A percentile compares a stretch with the other conserved stretches of the same genome.
Evolutionary conservation across 2,797 vertebrate species (phyloP).

Genomic region (Anguilla obscura): DNA sequence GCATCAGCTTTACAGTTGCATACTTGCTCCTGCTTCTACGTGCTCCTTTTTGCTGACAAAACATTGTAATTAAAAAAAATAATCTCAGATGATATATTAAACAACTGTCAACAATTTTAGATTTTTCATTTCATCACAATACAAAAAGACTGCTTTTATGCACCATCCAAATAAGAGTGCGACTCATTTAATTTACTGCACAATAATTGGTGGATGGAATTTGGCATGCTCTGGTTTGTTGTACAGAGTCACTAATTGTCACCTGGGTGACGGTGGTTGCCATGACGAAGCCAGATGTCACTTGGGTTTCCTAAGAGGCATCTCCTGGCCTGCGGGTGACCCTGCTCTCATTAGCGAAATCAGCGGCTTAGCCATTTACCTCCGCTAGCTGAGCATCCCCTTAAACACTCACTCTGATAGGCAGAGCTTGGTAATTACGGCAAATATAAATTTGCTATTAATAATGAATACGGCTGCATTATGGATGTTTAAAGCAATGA

Average conservation of each 20-base stretch:
- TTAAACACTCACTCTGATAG: conserved; percentile 48
- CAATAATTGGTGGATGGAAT: not conserved
- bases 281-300: conserved; percentile 34
- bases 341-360: conserved; percentile 55
- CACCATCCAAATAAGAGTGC: not conserved
- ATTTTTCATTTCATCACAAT: not conserved
- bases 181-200: not conserved
- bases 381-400: conserved; percentile 49
- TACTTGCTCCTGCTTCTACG: not conserved
- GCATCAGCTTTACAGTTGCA: not conserved
- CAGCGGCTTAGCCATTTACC: conserved; percentile 52
- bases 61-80: not conserved
- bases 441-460: conserved; percentile 59
- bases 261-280: not conserved
- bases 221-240: not conserved
- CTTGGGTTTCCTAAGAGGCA: conserved; percentile 43
- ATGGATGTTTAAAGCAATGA: conserved; percentile 50
- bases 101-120: not conserved
- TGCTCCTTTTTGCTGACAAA: not conserved
- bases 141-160: not conserved
- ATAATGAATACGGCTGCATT: conserved; percentile 58
- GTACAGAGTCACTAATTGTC: not conserved
- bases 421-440: conserved; percentile 55
- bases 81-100: not conserved
- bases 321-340: conserved; percentile 49